Evolutionary conservation across 2,113 vertebrate species (phyloP).

Genomic region (Cyanoderma ruficeps): DNA sequence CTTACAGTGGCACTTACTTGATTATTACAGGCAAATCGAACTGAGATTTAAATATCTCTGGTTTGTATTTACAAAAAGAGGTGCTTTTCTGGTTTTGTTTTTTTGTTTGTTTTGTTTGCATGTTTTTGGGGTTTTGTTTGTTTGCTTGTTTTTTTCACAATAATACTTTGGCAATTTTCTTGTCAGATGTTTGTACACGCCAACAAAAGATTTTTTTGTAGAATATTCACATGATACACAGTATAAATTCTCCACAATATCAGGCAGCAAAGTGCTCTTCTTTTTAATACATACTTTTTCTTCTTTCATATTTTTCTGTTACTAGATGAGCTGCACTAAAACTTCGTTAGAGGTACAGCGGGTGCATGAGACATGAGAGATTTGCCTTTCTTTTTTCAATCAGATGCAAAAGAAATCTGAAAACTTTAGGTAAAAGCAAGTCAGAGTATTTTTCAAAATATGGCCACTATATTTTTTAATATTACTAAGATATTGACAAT

Average conservation of each 20-base stretch:
- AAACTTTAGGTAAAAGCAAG: not conserved
- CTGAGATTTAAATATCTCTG: not conserved
- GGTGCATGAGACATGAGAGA: not conserved
- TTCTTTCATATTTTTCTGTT: not conserved
- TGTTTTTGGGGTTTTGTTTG: not conserved
- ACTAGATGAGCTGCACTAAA: not conserved
- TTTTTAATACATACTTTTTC: not conserved
- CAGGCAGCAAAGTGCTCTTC: not conserved
- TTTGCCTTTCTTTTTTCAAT: not conserved
- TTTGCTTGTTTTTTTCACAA: not conserved
- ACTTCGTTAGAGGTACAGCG: not conserved
- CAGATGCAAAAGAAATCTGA: not conserved
- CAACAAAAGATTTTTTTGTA: not conserved
- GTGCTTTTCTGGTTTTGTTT: not conserved
- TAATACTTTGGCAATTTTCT: not conserved
- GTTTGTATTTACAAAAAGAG: not conserved
- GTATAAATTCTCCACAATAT: not conserved
- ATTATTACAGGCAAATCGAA: not conserved
- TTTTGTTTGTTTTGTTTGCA: not conserved
- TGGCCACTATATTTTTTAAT: not conserved
- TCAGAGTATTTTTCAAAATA: not conserved
- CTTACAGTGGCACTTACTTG: not conserved
- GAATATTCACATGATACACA: not conserved
- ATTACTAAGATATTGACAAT: not conserved
- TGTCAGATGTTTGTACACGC: not conserved